Percentiles rank a stretch among this genome's conserved stretches.
These are phyloP conservation scores for Aricia artaxerxes DNA, from an alignment of 2,888 invertebrate genomes.

Conservation along the genomic window DNA sequence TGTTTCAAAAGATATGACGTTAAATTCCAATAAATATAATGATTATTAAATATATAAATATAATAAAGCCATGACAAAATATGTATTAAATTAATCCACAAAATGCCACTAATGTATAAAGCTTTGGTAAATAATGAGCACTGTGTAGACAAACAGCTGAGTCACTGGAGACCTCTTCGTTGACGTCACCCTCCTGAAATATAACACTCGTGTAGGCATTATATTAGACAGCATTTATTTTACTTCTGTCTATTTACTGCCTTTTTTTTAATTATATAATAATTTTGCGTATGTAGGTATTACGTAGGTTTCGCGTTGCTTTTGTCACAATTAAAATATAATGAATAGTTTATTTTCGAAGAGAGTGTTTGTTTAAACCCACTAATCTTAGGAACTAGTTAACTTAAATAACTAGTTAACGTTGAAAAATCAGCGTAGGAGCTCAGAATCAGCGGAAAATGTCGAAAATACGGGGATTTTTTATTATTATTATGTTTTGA, in stretches of 20 bases:
- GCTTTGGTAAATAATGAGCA: neutral
- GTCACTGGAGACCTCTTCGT: conserved; percentile 2
- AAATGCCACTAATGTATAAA: neutral
- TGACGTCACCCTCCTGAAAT: conserved; percentile 26
- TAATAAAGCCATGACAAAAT: neutral
- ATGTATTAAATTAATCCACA: neutral
- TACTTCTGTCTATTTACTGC: neutral
- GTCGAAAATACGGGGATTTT: neutral
- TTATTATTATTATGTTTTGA: too few species aligned
- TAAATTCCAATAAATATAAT: too few species aligned
- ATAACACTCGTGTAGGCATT: neutral
- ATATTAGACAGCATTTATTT: neutral
- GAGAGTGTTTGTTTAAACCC: too few species aligned
- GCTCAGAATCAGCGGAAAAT: neutral
- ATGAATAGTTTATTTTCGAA: too few species aligned
- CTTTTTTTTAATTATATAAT: neutral
- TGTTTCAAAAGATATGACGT: too few species aligned
- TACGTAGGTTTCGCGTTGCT: neutral
- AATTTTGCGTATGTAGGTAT: neutral
- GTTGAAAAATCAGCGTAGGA: too few species aligned
- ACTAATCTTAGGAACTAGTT: too few species aligned
- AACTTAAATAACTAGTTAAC: too few species aligned
- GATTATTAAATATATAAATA: too few species aligned
- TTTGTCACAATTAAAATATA: too few species aligned
- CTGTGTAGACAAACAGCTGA: conserved; percentile 20